Evolutionary conservation across 92 coral and sea anemone genomes (phyloP).

Genomic region (Palythoa heliodiscus): DNA sequence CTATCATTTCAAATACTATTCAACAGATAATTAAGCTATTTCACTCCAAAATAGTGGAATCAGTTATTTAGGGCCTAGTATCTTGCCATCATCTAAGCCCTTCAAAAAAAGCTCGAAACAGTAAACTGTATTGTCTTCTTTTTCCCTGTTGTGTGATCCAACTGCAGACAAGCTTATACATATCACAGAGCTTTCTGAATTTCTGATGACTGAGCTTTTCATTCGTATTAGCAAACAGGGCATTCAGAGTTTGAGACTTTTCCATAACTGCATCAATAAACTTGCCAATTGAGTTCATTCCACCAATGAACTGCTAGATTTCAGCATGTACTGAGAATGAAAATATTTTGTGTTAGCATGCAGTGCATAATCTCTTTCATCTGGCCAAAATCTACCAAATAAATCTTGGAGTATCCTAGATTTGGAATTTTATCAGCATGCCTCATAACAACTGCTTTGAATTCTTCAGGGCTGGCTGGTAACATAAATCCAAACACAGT

Average conservation of each 20-base stretch:
- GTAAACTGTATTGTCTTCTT: conserved; percentile 10
- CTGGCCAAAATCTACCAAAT: conserved; percentile 16
- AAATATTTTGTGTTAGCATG: conserved; percentile 1
- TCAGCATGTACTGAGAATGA: no score
- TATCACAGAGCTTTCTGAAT: conserved; percentile 24
- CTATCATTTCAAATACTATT: conserved; percentile 10
- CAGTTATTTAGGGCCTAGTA: no score
- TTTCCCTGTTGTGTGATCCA: conserved; percentile 18
- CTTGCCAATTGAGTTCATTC: no score
- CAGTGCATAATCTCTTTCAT: conserved; percentile 6
- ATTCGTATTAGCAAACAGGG: conserved; percentile 6
- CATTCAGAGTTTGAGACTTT: not conserved
- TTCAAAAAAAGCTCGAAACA: conserved; percentile 23
- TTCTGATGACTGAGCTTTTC: not conserved
- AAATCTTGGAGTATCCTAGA: not conserved
- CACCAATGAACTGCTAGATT: no score
- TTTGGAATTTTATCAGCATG: conserved; percentile 18
- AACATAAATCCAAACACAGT: not conserved
- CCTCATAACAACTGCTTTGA: conserved; percentile 6
- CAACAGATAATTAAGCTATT: conserved; percentile 22
- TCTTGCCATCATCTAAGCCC: conserved; percentile 9
- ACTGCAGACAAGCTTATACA: conserved; percentile 18
- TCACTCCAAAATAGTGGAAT: conserved; percentile 3
- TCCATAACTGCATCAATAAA: not conserved
- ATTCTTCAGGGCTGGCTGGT: conserved; percentile 16